Evolutionary conservation across 2,113 vertebrate genomes (phyloP).

Genomic region (Barbus barbus): DNA sequence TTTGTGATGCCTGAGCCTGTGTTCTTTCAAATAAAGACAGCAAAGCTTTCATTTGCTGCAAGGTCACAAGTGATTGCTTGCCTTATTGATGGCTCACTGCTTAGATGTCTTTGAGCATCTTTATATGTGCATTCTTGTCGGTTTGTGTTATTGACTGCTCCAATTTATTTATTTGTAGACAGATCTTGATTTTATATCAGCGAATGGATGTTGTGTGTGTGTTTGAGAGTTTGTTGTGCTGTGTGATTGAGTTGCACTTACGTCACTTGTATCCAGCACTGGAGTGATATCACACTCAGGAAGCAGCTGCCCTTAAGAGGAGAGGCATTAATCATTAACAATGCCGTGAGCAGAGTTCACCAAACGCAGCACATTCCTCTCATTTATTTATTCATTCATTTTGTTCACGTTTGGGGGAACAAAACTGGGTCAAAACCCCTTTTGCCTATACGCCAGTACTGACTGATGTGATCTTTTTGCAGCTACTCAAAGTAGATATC

Average conservation of each 20-base stretch:
- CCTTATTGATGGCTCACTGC: background rate
- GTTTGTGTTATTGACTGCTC: constrained; percentile 7
- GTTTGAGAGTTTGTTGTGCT: constrained; percentile 2
- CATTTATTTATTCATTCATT: constrained; percentile 49
- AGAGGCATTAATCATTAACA: constrained; percentile 49
- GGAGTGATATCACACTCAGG: constrained; percentile 38
- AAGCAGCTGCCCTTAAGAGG: constrained; percentile 30
- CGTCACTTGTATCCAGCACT: constrained; percentile 28
- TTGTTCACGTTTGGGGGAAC: constrained; percentile 15
- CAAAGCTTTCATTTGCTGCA: constrained; percentile 9
- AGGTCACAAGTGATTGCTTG: background rate
- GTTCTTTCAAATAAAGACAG: constrained; percentile 8
- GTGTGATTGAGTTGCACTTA: constrained; percentile 15
- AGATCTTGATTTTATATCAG: background rate
- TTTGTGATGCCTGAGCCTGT: background rate
- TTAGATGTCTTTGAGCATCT: background rate
- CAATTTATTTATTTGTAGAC: background rate
- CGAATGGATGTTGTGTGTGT: background rate
- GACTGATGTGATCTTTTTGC: background rate
- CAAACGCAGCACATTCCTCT: constrained; percentile 35
- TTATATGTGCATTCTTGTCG: background rate
- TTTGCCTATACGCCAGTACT: background rate
- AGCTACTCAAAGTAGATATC: background rate
- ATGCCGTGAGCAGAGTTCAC: constrained; percentile 12
- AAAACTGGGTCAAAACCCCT: constrained; percentile 44